These are phyloP conservation scores for Acinonyx jubatus DNA, from an alignment of 2,113 vertebrate species.

Conservation along the genomic window DNA sequence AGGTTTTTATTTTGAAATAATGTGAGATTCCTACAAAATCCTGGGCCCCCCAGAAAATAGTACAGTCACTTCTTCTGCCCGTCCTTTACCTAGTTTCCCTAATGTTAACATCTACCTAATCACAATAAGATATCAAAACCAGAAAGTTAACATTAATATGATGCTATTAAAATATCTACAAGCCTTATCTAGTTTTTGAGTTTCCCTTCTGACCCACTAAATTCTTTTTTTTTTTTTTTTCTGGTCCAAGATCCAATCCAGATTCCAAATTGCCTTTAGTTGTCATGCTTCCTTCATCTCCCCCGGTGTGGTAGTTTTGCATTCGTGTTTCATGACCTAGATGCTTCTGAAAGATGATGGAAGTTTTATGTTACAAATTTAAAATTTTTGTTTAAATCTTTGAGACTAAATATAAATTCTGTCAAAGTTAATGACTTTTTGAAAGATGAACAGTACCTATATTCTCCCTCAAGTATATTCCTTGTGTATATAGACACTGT, in stretches of 20 bases:
- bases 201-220: neutral
- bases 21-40: neutral
- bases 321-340: neutral
- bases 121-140: neutral
- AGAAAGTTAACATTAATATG: neutral
- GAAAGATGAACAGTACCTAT: neutral
- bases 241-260: neutral
- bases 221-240: neutral
- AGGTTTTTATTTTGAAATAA: conserved; percentile 28
- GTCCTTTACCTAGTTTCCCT: neutral
- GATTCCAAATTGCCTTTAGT: neutral
- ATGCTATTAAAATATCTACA: neutral
- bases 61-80: neutral
- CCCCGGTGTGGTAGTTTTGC: neutral
- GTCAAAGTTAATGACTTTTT: neutral
- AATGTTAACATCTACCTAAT: neutral
- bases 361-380: neutral
- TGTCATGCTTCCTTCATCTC: neutral
- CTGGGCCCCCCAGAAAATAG: neutral
- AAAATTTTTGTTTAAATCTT: neutral
- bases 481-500: neutral
- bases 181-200: neutral
- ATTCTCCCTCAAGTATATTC: neutral
- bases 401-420: neutral
- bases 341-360: neutral